Base-by-base conservation (phyloP, 1,140 invertebrate species). In the Drosophila eugracilis region DNA sequence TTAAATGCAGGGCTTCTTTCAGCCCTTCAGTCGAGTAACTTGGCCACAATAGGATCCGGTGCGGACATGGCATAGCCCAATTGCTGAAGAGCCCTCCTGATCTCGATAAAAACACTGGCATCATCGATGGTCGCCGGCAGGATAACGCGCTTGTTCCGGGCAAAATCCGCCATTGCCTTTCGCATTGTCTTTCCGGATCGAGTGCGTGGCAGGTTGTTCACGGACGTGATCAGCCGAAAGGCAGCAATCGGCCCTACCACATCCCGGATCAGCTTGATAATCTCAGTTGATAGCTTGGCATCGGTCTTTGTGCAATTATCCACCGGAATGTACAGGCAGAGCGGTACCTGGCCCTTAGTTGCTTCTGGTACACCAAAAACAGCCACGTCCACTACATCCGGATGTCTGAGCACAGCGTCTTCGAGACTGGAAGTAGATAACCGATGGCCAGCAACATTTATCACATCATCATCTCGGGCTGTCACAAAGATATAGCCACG, bases 371-470 rank as follows among this genome's bases (percentile, higher is more conserved):
- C 96, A 1, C 97, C 97, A 7, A 99, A 94, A 0, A 99, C 97
- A 0, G 96, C 95, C 0, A 95, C 95, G 76, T 98, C 97, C 0
- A 94, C 95, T 0, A 99, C 93, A 47, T 96, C 95, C 0, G 94
- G 94, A 92, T 98, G 97, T 9, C 95, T 93, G 7, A 98, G 89
- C 6, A 98, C 94, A 0, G 97, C 96, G 91, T 98, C 97, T 91
- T 99, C 98, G 6, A 99, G 90, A 0, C 96, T 96, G 1, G 96
- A 94, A 0, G 97, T 97, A 0, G 97, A 97, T 9, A 99, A 92
- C 39, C 97, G 93, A 89, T 98, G 97, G 0, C 98, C 97, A 2
- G 98, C 96, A 0, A 99, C 97, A 88, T 99, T 99, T 54, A 99
- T 98, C n/a, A 99, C 95, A 91, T 99, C 98, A 92, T 99, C 98